These are phyloP conservation scores for Gouania willdenowi DNA, from an alignment of 2,797 vertebrate genomes.

Conservation along the genomic window DNA sequence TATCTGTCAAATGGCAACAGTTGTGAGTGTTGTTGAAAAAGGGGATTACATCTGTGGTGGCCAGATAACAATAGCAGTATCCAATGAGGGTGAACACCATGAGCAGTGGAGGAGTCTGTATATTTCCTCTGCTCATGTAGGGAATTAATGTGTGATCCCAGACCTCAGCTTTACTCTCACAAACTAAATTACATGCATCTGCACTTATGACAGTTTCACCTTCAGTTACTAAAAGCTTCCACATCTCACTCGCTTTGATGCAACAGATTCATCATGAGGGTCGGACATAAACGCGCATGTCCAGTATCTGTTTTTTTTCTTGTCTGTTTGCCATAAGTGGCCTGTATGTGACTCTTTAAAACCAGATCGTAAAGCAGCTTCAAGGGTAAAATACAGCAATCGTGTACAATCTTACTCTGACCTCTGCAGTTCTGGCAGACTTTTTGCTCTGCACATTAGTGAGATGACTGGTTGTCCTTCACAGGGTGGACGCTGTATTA, in stretches of 20 bases:
- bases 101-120: slow-evolving; percentile 15
- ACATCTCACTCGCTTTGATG: not conserved
- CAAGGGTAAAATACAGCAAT: slow-evolving; percentile 49
- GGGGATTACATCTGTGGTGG: slow-evolving; percentile 56
- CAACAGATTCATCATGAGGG: slow-evolving; percentile 12
- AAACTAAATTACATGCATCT: slow-evolving; percentile 26
- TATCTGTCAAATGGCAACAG: slow-evolving; percentile 25
- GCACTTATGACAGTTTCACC: slow-evolving; percentile 4
- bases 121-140: slow-evolving; percentile 37
- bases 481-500: slow-evolving; percentile 30
- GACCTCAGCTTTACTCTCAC: slow-evolving; percentile 6
- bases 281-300: slow-evolving; percentile 5
- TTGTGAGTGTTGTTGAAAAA: slow-evolving; percentile 15
- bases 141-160: slow-evolving; percentile 27
- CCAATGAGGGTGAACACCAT: slow-evolving; percentile 40
- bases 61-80: slow-evolving; percentile 51
- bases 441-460: slow-evolving; percentile 47
- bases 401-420: slow-evolving; percentile 22
- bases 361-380: slow-evolving; percentile 28
- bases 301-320: slow-evolving; percentile 29
- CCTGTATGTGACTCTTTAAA: slow-evolving; percentile 26
- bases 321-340: slow-evolving; percentile 10
- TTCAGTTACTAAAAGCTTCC: slow-evolving; percentile 4
- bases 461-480: slow-evolving; percentile 65
- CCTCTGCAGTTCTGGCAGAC: slow-evolving; percentile 31